Base-by-base conservation (phyloP, 2,797 vertebrate genomes). In the Acanthornis magna region DNA sequence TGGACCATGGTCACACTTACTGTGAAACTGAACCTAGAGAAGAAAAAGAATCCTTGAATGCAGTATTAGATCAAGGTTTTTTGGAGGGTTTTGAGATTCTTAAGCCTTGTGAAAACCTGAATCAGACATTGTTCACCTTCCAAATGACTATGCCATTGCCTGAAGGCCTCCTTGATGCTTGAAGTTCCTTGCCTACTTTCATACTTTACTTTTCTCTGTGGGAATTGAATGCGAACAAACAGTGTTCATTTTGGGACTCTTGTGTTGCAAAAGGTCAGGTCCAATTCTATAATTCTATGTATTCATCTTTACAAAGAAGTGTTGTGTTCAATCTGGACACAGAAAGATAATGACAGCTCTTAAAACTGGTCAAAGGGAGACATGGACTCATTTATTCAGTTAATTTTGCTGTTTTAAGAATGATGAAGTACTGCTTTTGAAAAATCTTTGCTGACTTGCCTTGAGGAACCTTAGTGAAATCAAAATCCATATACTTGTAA, bases 351-450 rank as follows among this genome's bases (percentile, higher is more conserved):
- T 91, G 65, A 74, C 80, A 92, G 53, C 57, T 71, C 74, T 96
- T 96, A 92, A 91, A 95, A 92, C 57, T 85, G 75, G 94, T 91
- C 93, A 89, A 95, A 93, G 61, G 38, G 18, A 15, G 61, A 61
- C 61, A 85, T 0, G 3, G 38, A 71, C 81, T 74, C 32, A 88
- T 89, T 95, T 93, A 91, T 85, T 19, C 53, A 18, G 63, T 50
- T 71, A 92, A 71, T 88, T 61, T 73, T 85, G 78, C 81, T 91
- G 53, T 53, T 82, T 96, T 85, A 91, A 89, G 78, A 74, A 57
- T 11, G 74, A 45, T 26, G 25, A 89, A 89, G 42, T 25, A 67
- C 1, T 5, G 7, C 34, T 57, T 93, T 88, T 92, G 85, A 85
- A 94, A 95, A 89, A 74, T 43, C 48, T 71, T 92, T 85, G 57